Base-by-base conservation (phyloP, 2,888 invertebrate species). In the Sesia bembeciformis region DNA sequence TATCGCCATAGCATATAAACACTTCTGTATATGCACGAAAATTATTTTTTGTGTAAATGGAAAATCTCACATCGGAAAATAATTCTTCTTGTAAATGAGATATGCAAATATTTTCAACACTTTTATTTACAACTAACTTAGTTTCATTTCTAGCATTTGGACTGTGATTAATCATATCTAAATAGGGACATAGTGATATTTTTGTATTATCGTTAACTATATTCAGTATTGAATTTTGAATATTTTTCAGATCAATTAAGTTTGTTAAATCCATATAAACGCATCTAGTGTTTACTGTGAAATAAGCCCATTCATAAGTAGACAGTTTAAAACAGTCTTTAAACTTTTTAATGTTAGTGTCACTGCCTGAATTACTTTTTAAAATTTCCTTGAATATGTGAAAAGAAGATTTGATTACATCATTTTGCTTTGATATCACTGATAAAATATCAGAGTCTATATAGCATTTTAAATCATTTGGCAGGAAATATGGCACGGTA, bases 131-230 rank as follows among this genome's bases (percentile, higher is more conserved):
- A 58, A 82, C 56, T 55, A 87, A 66, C 62, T 84, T 84, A 23
- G 86, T 84, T 70, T 88, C 87, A 62, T 94, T 94, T 59, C 84
- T 81, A 3, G 92, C 92, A 55, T 81, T 70, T 58, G 91, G 90
- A 55, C 94, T 93, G 73, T 98, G 98, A 86, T 98, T 98, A 60
- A 98, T 94, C 85, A 98, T 92, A 78, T 98, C 98, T 57, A 98
- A 87, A 75, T 94, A 96, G 0, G 98, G 98, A 59, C 96, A 96
- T 52, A 98, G 78, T 4, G 96, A 97, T 81, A 93, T 90, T 61
- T 90, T 90, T 40, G 92, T 91, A 62, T 90, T 90, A 74, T 93
- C 93, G 60, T 77, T 81, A 57, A 93, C 76, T 40, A 91, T 59
- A 60, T 70, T 74, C 40, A 84, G 70, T 39, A 86, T 67, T 38